Evolutionary conservation across 2,888 invertebrate species (phyloP).

Genomic region (Creontiades dilutus): DNA sequence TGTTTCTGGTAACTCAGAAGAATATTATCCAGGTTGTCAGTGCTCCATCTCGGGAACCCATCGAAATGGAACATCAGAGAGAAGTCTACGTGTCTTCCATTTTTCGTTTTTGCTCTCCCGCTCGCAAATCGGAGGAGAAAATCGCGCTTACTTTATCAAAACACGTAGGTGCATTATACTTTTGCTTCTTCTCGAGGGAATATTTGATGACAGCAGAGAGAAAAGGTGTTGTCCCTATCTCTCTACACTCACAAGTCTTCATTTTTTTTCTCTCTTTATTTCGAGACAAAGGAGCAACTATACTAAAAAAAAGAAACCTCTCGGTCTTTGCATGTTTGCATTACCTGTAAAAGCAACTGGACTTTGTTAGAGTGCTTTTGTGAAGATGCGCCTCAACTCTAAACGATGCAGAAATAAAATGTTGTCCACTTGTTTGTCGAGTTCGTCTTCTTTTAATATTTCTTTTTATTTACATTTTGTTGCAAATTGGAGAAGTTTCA

Average conservation of each 20-base stretch:
- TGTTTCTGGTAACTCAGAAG: too few relatives aligned
- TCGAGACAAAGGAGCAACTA: constrained; percentile 36
- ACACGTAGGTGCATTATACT: constrained; percentile 27
- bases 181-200: background rate
- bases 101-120: background rate
- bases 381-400: background rate
- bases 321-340: constrained; percentile 4
- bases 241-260: background rate
- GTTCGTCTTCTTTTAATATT: background rate
- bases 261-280: background rate
- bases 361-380: constrained; percentile 1
- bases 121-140: background rate
- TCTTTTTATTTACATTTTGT: too few relatives aligned
- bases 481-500: background rate
- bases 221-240: constrained; percentile 22
- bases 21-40: too few relatives aligned
- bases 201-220: constrained; percentile 35
- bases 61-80: background rate
- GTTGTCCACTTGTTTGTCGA: constrained; percentile 10
- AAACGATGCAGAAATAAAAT: background rate
- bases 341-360: constrained; percentile 28
- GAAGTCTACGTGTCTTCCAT: background rate
- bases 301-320: background rate
- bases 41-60: background rate
- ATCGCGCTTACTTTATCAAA: background rate